These are phyloP conservation scores for Lagorchestes hirsutus DNA, from an alignment of 2,797 vertebrate genomes.

Conservation along the genomic window DNA sequence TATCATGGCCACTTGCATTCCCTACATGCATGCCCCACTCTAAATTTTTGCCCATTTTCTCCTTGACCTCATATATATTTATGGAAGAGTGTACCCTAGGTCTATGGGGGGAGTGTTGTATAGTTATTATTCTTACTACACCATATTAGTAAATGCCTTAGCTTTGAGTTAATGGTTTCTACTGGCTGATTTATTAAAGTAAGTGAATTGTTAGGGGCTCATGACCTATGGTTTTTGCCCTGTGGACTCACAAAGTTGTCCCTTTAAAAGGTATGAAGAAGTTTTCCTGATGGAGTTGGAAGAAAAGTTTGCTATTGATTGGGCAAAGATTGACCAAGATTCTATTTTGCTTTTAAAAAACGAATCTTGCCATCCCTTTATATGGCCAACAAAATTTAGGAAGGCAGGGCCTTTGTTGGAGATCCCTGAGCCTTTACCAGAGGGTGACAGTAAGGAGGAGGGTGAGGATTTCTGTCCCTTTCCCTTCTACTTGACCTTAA, in stretches of 20 bases:
- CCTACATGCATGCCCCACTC: not conserved
- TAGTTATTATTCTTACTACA: not conserved
- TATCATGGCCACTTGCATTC: not conserved
- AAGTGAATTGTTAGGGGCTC: not conserved
- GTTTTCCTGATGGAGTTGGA: not conserved
- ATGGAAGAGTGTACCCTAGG: not conserved
- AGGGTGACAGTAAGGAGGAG: not conserved
- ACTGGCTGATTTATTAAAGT: not conserved
- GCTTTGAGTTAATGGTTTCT: not conserved
- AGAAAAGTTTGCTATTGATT: not conserved
- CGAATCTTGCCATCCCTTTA: not conserved
- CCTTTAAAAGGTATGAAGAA: not conserved
- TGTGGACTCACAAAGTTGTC: not conserved
- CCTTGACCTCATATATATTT: not conserved
- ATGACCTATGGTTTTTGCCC: not conserved
- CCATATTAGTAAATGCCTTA: not conserved
- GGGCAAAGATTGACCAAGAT: not conserved
- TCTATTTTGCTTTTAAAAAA: not conserved
- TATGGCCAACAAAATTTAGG: not conserved
- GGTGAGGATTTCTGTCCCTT: not conserved
- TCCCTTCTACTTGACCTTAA: not conserved
- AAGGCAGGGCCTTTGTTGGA: not conserved
- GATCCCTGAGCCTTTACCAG: not conserved
- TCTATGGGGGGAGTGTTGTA: not conserved
- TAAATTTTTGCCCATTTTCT: not conserved